phyloP scores from a whole-genome alignment of 2,113 vertebrate species.

The Forbesichthys papilliferus region DNA sequence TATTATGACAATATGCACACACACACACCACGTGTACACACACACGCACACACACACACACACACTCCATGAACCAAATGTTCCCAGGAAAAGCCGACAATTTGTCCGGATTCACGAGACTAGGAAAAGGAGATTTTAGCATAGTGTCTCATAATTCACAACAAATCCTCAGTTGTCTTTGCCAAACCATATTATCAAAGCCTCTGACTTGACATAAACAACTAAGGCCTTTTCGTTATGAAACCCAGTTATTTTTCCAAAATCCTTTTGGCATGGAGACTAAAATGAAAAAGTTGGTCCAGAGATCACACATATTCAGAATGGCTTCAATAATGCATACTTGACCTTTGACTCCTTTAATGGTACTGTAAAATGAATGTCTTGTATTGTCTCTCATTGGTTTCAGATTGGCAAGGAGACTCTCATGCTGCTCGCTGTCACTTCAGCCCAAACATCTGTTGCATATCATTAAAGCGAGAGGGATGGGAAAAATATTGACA shows the following conservation, averaged over 20 bases:
- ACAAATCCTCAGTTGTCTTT: conserved; percentile 38
- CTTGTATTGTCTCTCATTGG: conserved; percentile 25
- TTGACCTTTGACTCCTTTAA: conserved; percentile 34
- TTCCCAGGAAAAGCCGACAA: conserved; percentile 40
- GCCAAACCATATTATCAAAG: conserved; percentile 57
- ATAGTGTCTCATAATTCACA: conserved; percentile 39
- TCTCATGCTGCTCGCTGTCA: conserved; percentile 28
- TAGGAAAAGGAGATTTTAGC: conserved; percentile 42
- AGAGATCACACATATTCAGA: conserved; percentile 17
- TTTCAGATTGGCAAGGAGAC: conserved; percentile 29
- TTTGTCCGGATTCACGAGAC: conserved; percentile 54
- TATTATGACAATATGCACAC: conserved; percentile 25
- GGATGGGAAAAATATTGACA: conserved; percentile 61
- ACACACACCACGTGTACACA: conserved; percentile 12
- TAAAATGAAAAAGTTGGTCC: conserved; percentile 13
- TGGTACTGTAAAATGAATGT: conserved; percentile 21
- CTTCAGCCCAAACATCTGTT: conserved; percentile 66
- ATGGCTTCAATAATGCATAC: conserved; percentile 24
- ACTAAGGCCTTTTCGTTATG: conserved; percentile 20
- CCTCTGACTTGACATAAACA: conserved; percentile 32
- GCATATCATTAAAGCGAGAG: conserved; percentile 64
- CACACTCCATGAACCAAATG: conserved; percentile 19
- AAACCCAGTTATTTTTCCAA: conserved; percentile 25
- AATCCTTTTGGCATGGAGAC: background rate
- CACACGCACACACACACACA: conserved; percentile 30